These are phyloP conservation scores for Balanococcus diminutus DNA, from an alignment of 2,888 invertebrate genomes.

Conservation along the genomic window DNA sequence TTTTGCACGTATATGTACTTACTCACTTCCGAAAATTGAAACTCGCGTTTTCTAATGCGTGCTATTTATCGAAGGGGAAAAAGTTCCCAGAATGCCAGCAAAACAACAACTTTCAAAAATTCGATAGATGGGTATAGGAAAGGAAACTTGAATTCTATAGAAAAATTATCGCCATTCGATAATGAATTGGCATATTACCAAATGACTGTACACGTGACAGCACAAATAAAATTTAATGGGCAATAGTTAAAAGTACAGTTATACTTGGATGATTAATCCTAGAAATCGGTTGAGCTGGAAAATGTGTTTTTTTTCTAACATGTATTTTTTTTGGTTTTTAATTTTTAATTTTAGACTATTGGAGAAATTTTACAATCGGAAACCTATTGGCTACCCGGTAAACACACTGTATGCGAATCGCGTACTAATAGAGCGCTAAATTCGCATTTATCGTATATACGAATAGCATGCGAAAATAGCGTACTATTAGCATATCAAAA, in stretches of 20 bases:
- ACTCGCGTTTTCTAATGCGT: not conserved
- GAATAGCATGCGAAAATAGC: too few relatives aligned
- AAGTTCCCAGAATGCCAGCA: not conserved
- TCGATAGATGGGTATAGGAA: not conserved
- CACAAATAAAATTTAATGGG: slow-evolving; percentile 18
- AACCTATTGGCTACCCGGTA: too few relatives aligned
- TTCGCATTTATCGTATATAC: too few relatives aligned
- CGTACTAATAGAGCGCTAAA: too few relatives aligned
- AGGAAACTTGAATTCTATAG: not conserved
- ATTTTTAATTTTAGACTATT: too few relatives aligned
- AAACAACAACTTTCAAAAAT: not conserved
- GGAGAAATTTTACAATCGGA: too few relatives aligned
- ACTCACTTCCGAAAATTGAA: not conserved
- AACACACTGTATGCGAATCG: too few relatives aligned
- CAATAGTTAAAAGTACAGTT: slow-evolving; percentile 23
- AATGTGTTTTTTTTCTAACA: not conserved
- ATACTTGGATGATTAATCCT: not conserved
- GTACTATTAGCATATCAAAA: too few relatives aligned
- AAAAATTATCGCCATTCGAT: slow-evolving; percentile 18
- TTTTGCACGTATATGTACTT: not conserved
- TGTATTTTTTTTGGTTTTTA: not conserved
- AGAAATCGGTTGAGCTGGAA: not conserved
- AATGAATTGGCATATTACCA: slow-evolving; percentile 23
- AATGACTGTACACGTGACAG: slow-evolving; percentile 7
- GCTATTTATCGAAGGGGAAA: not conserved